Base-by-base conservation (phyloP, 2,888 invertebrate species). In the Cantharis lateralis region DNA sequence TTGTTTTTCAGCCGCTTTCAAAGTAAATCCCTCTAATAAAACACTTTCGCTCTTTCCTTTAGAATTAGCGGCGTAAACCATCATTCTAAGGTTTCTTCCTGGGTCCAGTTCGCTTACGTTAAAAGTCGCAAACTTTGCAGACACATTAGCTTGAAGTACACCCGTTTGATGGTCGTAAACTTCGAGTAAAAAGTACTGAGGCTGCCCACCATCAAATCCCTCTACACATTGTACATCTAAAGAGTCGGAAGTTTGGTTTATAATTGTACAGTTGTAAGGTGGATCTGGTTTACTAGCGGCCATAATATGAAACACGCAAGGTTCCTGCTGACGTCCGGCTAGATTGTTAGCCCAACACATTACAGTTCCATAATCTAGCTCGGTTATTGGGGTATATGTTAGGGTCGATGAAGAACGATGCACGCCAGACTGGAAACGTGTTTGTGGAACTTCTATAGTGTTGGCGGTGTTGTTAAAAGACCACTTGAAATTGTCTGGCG, bases 381-480 rank as follows among this genome's bases (percentile, higher is more conserved):
- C 95, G 5, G 91, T 90, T 68, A 92, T 91, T 11, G 96, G 96
- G 5, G 92, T 93, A 87, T 95, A 96, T 10, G 93, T 93, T 71
- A 96, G 90, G 9, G 93, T 93, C 69, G 93, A 95, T 76, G 90
- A 90, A 76, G 92, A 88, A 48, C 87, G 90, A 20, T 88, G 87
- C 3, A 89, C 84, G 71, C 89, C 90, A 15, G 90, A 86, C 16
- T 89, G 89, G 87, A 92, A 95, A 81, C 94, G 93, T 82, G 91
- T 90, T 82, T 91, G 91, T 62, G 93, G 92, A 85, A 96, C 92
- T 84, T 96, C 95, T 79, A 93, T 91, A 82, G 93, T 93, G 86
- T 95, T 95, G 81, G 95, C 93, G 62, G 96, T 95, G 89, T 96
- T 96, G 89, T 97, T 97, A 87, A 97, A 95, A 26, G 93, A 93